Evolutionary conservation across 2,113 vertebrate genomes (phyloP), one percentile per base, ranked within the genome.

Genomic region (Limnothrissa miodon): DNA sequence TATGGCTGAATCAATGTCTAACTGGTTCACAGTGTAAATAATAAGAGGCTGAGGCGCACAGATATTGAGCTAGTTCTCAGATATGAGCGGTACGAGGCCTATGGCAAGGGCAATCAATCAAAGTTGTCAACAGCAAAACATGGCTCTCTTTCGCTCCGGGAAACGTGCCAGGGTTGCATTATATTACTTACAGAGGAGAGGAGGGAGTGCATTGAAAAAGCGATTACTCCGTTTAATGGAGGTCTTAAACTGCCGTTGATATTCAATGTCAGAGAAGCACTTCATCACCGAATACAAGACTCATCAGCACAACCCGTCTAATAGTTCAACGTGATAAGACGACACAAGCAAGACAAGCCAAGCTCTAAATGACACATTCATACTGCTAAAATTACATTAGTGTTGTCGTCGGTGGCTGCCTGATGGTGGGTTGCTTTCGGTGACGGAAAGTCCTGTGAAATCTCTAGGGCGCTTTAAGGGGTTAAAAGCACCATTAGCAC

Each of bases 31-130:
- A 42, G 42, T 83, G 80, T 89, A 89, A 88, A 89, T 85, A 90
- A 89, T 70, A 29, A 88, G 85, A 82, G 89, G 81, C 81, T 80
- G 88, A 83, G 85, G 87, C 87, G 85, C 85, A 21, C 85, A 51
- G 86, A 87, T 85, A 90, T 90, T 91, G 89, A 90, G 91, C 91
- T 93, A 90, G 89, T 87, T 29, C 88, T 87, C 86, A 91, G 89
- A 92, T 90, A 88, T 51, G 86, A 78, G 86, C 62, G 87, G 56
- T 70, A 87, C n/a, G 56, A 82, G 79, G 81, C 85, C 23, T 82
- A 85, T 79, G 84, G 86, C 85, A 82, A 33, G 0, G 29, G 39
- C 82, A 33, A 92, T 91, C 90, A 89, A 90, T 93, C 92, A 92
- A 85, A 83, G 13, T n/a, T 25, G 87, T 91, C 88, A 85, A 59